Conservation (phyloP, 2,797 vertebrate species). For the Ptychobarbus kaznakovi region DNA sequence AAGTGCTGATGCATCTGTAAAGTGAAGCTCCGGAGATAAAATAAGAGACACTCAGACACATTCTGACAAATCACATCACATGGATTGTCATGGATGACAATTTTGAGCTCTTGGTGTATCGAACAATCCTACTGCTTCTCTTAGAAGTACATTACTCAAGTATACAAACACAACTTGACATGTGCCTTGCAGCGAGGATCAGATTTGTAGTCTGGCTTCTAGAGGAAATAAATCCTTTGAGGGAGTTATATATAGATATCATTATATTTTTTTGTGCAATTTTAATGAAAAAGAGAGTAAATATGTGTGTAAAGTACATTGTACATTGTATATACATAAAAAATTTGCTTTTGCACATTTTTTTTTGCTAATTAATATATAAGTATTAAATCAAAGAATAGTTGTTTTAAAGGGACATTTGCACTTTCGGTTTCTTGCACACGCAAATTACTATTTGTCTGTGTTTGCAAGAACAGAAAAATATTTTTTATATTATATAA, state of each 20-base stretch:
- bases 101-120: not conserved
- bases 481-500: no score
- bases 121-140: not conserved
- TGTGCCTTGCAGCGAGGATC: not conserved
- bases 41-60: not conserved
- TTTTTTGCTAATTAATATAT: no score
- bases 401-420: no score
- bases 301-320: not conserved
- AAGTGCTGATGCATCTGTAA: constrained; percentile 17
- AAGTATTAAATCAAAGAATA: no score
- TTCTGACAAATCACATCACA: not conserved
- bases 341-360: no score
- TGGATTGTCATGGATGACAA: not conserved
- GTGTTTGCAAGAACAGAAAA: no score
- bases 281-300: not conserved
- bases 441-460: no score
- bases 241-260: not conserved
- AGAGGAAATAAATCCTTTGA: not conserved
- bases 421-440: no score
- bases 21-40: not conserved
- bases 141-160: not conserved
- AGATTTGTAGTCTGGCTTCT: not conserved
- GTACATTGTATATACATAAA: no score
- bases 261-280: not conserved
- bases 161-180: not conserved